phyloP scores from a whole-genome alignment of 2,888 invertebrate genomes.

The Stenichneumon culpator region DNA sequence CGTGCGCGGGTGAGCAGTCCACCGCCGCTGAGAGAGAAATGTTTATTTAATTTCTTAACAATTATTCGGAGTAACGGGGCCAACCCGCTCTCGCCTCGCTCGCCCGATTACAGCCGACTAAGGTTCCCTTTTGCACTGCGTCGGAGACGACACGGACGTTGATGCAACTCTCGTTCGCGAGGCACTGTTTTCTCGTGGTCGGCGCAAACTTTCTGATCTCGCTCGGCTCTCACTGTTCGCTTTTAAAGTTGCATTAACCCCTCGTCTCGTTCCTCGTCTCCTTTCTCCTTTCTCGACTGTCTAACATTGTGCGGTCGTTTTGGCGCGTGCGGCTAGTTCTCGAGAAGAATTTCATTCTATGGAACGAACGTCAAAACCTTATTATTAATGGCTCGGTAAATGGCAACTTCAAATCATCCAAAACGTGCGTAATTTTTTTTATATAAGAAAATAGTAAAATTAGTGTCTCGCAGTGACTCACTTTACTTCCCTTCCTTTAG shows the following conservation, averaged over 20 bases:
- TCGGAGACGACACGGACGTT: constrained; percentile 51
- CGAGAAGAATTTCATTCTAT: neutral
- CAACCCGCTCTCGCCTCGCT: constrained; percentile 58
- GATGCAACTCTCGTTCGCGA: constrained; percentile 55
- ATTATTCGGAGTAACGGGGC: constrained; percentile 72
- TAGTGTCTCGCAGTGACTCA: too few species aligned
- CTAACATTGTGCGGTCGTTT: neutral
- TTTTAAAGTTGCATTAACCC: constrained; percentile 19
- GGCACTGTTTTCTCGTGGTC: constrained; percentile 47
- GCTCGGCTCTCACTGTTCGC: constrained; percentile 6
- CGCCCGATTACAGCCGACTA: constrained; percentile 19
- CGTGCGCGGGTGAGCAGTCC: neutral
- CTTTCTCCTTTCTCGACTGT: constrained; percentile 12
- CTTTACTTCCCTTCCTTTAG: too few species aligned
- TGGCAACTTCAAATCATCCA: too few species aligned
- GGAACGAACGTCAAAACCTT: neutral
- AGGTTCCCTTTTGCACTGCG: constrained; percentile 44
- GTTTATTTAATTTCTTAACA: constrained; percentile 70
- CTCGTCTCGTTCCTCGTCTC: constrained; percentile 7
- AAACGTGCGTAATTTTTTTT: too few species aligned
- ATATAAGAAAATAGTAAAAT: too few species aligned
- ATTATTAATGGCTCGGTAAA: constrained; percentile 8
- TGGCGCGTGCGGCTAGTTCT: neutral
- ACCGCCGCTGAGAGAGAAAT: constrained; percentile 31
- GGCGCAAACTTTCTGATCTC: constrained; percentile 45